Conservation (phyloP, 1,140 invertebrate species). For the Drosophila orena region DNA sequence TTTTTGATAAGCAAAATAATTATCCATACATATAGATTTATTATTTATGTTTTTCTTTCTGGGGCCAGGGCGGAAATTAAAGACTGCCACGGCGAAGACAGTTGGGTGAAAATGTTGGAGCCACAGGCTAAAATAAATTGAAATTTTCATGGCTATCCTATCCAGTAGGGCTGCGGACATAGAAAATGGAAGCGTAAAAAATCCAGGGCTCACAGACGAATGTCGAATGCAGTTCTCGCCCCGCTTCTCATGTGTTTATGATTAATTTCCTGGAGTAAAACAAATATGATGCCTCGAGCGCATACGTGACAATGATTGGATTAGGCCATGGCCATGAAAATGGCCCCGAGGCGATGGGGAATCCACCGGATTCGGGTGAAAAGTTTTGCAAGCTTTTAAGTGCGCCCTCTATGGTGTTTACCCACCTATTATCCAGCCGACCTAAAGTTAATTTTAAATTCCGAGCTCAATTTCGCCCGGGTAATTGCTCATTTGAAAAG, state of each 20-base stretch:
- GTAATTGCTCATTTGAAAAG: constrained; percentile 52
- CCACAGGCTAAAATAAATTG: constrained; percentile 76
- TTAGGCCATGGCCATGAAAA: constrained; percentile 44
- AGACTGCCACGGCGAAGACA: constrained; percentile 45
- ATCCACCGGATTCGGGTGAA: constrained; percentile 21
- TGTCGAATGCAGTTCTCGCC: constrained; percentile 53
- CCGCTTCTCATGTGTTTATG: constrained; percentile 61
- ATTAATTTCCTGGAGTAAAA: constrained; percentile 77
- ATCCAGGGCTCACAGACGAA: constrained; percentile 9
- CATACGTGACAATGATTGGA: constrained; percentile 81
- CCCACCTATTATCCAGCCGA: constrained; percentile 22
- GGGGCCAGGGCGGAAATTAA: constrained; percentile 67
- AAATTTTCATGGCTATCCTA: constrained; percentile 70
- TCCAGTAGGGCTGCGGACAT: not conserved
- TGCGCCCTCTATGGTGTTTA: constrained; percentile 16
- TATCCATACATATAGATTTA: constrained; percentile 58
- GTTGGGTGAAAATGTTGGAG: constrained; percentile 50
- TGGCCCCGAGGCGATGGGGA: not conserved
- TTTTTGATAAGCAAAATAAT: constrained; percentile 68
- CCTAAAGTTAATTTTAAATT: constrained; percentile 49
- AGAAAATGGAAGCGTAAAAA: constrained; percentile 2
- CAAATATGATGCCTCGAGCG: constrained; percentile 49
- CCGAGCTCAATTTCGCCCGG: constrained; percentile 44
- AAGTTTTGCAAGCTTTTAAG: constrained; percentile 6
- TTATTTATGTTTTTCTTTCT: constrained; percentile 40